Evolutionary conservation across 2,888 invertebrate genomes (phyloP).

Genomic region (Hypsopygia costalis): DNA sequence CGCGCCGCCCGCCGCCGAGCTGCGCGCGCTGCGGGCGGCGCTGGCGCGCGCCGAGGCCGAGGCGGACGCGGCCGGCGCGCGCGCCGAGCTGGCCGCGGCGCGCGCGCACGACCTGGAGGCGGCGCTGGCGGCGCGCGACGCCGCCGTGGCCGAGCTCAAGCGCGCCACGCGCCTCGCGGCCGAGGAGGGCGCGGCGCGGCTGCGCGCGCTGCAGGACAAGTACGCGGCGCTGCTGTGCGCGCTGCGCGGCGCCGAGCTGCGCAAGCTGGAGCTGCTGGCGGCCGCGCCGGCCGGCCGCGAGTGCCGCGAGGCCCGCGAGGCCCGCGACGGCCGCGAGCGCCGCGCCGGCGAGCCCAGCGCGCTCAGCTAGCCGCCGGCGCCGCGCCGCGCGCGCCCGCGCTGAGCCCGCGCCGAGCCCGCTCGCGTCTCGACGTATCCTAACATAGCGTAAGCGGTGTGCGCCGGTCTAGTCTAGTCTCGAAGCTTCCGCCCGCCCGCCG

Average conservation of each 20-base stretch:
- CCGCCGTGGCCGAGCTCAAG: conserved; percentile 67
- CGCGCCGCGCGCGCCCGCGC: background rate
- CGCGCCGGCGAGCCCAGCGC: conserved; percentile 11
- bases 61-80: conserved; percentile 52
- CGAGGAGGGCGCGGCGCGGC: conserved; percentile 82
- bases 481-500: background rate
- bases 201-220: conserved; percentile 80
- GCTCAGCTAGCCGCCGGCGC: conserved; percentile 8
- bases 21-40: conserved; percentile 40
- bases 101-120: conserved; percentile 74
- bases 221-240: conserved; percentile 79
- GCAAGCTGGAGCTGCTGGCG: conserved; percentile 75
- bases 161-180: conserved; percentile 71
- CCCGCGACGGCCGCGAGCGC: conserved; percentile 27
- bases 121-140: conserved; percentile 46
- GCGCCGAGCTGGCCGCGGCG: conserved; percentile 62
- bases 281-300: conserved; percentile 67
- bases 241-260: conserved; percentile 77
- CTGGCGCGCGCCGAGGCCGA: conserved; percentile 63
- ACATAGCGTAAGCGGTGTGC: too few relatives aligned
- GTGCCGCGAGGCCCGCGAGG: conserved; percentile 20
- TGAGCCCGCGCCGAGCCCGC: too few relatives aligned
- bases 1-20: conserved; percentile 18
- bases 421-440: too few relatives aligned
- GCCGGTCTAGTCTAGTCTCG: too few relatives aligned